Evolutionary conservation across 1,140 invertebrate genomes (phyloP).

Genomic region (Meteorus sp.): DNA sequence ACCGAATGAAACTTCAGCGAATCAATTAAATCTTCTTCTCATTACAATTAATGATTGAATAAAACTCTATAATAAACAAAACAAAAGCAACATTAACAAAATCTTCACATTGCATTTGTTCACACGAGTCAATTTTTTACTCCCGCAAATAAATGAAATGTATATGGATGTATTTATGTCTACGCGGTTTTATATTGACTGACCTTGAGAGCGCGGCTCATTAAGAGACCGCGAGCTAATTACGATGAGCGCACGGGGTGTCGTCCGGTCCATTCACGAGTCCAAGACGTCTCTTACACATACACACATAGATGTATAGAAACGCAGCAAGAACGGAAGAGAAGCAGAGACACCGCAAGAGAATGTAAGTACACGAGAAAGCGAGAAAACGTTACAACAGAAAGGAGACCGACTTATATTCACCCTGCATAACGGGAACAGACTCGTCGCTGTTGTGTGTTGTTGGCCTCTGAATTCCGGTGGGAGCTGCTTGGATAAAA

Average conservation of each 20-base stretch:
- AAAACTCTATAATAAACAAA: neutral
- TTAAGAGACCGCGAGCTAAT: conserved; percentile 21
- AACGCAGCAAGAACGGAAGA: neutral
- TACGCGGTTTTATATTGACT: neutral
- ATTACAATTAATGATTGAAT: neutral
- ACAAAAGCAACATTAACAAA: neutral
- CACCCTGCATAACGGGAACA: too few relatives aligned
- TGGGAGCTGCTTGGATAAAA: too few relatives aligned
- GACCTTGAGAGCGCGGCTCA: conserved; percentile 16
- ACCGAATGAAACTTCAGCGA: too few relatives aligned
- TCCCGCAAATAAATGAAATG: neutral
- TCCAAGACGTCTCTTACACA: neutral
- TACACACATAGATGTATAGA: neutral
- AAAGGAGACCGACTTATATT: too few relatives aligned
- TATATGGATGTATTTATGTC: neutral
- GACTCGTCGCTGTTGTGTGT: too few relatives aligned
- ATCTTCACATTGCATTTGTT: neutral
- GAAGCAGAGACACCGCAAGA: neutral
- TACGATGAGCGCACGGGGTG: conserved; percentile 17
- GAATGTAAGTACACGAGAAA: too few relatives aligned
- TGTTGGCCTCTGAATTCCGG: neutral
- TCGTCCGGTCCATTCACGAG: conserved; percentile 22
- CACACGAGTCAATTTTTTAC: neutral
- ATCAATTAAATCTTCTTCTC: neutral
- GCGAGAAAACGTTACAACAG: too few relatives aligned